A percentile compares a stretch with the other conserved stretches of the same genome.
Evolutionary conservation across 2,888 invertebrate species (phyloP).

Genomic region (Cyaniris semiargus): DNA sequence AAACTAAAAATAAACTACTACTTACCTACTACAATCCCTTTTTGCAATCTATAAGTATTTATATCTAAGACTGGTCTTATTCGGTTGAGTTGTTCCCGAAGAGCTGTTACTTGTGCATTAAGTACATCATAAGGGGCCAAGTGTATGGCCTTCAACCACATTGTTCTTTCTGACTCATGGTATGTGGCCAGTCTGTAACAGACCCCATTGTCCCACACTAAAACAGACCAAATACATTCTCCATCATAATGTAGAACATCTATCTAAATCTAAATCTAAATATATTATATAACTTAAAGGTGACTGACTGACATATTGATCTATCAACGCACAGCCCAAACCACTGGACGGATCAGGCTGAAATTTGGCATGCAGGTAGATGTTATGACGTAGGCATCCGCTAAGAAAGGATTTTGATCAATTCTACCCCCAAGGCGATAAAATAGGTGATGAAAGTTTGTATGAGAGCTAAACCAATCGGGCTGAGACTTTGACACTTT

Average conservation of each 20-base stretch:
- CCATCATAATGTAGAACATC: not conserved
- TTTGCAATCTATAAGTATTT: conserved; percentile 85
- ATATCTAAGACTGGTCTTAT: conserved; percentile 84
- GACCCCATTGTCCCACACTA: conserved; percentile 91
- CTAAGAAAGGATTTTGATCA: too few relatives aligned
- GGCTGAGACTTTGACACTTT: too few relatives aligned
- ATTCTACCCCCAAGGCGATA: too few relatives aligned
- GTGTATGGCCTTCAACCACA: conserved; percentile 92
- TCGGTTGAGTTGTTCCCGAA: conserved; percentile 83
- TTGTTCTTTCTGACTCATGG: conserved; percentile 89
- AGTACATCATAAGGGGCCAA: conserved; percentile 92
- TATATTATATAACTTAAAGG: too few relatives aligned
- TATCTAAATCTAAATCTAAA: too few relatives aligned
- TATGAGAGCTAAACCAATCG: too few relatives aligned
- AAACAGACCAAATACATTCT: conserved; percentile 37
- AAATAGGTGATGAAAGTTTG: too few relatives aligned
- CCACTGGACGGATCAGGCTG: too few relatives aligned
- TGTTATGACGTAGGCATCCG: too few relatives aligned
- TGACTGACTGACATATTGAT: too few relatives aligned
- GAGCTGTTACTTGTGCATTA: conserved; percentile 84
- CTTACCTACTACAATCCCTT: conserved; percentile 85
- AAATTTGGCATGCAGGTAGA: too few relatives aligned
- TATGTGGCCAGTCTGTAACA: conserved; percentile 90
- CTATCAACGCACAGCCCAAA: too few relatives aligned
- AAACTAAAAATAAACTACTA: conserved; percentile 24